Base-by-base conservation (phyloP, 1,140 invertebrate genomes). In the Drosophila kohkoa region DNA sequence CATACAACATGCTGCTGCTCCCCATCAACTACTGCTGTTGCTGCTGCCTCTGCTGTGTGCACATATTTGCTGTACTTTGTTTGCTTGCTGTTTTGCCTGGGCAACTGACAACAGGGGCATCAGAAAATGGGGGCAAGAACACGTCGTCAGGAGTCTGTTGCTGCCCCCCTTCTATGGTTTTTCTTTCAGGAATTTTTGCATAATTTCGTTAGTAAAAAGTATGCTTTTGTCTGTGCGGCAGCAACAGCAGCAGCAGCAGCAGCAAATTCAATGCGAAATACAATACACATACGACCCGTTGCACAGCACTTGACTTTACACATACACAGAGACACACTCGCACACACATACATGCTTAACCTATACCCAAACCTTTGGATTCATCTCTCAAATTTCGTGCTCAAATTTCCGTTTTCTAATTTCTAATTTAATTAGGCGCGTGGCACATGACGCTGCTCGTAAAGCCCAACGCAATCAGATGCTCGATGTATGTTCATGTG, bases 401-500 rank as follows among this genome's bases (percentile, higher is more conserved):
- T 67, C 69, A 75, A 80, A 83, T 83, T 59, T 77, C 63, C 73
- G 79, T 72, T 88, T 87, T 69, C 71, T 74, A 74, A 74, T 74
- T 69, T 74, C 67, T 88, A 88, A 87, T 87, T 87, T 87, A 88
- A 87, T 87, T 87, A 87, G 83, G 77, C 80, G 73, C 79, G 63
- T 77, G 76, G 65, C 83, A 46, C 52, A 51, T 35, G 48, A 59
- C 72, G 49, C 51, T 25, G 59, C 59, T 57, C 48, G 55, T 49
- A 69, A 69, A 43, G 65, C 71, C 73, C 72, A 75, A 70, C 66
- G 67, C 72, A 75, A 75, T 75, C 72, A 75, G 58, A 38, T 32
- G 48, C 72, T 57, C 11, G 46, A 11, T 43, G 35, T 38, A 10
- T 38, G 35, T 38, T 38, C 7, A 38, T 10, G 35, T 38, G 35